Evolutionary conservation across 2,797 vertebrate genomes (phyloP), one percentile per base, ranked within the genome.

Genomic region (Cryptoprocta ferox): DNA sequence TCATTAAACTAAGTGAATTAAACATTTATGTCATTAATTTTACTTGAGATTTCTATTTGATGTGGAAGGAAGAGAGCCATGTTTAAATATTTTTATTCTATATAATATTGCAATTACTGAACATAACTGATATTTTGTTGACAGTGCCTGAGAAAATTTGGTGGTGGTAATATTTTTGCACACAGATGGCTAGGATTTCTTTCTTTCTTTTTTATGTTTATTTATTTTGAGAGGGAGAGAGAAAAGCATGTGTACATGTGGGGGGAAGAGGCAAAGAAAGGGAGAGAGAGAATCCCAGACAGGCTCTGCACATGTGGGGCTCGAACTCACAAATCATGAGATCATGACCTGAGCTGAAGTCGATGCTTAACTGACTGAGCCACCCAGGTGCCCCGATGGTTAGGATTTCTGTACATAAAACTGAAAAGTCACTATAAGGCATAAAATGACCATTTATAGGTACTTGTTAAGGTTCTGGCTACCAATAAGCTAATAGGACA

Each of bases 11-110:
- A 91, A 79, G 9, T 76, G n/a, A 59, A 61, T 90, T 76, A 56
- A 10, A 50, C 5, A 76, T 85, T 26, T n/a, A 65, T 28, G 39
- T 42, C 45, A 13, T 71, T 86, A 7, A 37, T 91, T 91, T 94
- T 84, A 50, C 24, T 87, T 90, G 6, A 24, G 7, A 28, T 59
- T 93, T 93, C 90, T 84, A 73, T 82, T 91, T 94, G n/a, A 73
- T 24, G 50, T 50, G 63, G 16, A 71, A 92, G 19, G 6, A 89
- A 50, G 0, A 79, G 39, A 92, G 1, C 65, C 14, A 68, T 1
- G 53, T 37, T 94, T 79, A 28, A 32, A 79, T 53, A 15, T 63
- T 63, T 42, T 28, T 82, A 70, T 80, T 89, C 30, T 61, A 2
- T 56, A n/a, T 63, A 2, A 19, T 71, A 68, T 68, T 96, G 3